Conservation (phyloP, 2,888 invertebrate species). For the Hyles lineata region DNA sequence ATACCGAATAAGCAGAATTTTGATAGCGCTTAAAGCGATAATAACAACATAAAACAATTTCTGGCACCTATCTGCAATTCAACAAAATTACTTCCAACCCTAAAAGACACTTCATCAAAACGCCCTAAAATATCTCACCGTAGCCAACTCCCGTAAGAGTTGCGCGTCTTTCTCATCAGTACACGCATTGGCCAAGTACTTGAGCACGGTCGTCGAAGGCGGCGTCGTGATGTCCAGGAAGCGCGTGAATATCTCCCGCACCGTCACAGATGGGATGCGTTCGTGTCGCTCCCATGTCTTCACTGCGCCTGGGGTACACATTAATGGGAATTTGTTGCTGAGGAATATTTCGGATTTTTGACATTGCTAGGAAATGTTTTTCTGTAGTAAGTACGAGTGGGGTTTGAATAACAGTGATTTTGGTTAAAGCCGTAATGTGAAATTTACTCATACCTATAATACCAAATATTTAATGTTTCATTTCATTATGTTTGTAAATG, state of each 20-base stretch:
- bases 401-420: too few relatives aligned
- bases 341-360: background rate
- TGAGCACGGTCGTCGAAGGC: conserved; percentile 92
- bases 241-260: conserved; percentile 90
- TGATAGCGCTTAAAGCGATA: too few relatives aligned
- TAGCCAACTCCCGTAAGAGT: conserved; percentile 88
- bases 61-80: too few relatives aligned
- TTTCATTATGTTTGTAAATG: too few relatives aligned
- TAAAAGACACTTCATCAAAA: background rate
- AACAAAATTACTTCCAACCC: too few relatives aligned
- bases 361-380: background rate
- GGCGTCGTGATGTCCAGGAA: conserved; percentile 97
- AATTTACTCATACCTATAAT: too few relatives aligned
- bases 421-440: too few relatives aligned
- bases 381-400: too few relatives aligned
- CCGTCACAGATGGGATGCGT: conserved; percentile 89
- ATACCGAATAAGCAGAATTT: too few relatives aligned
- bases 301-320: conserved; percentile 86
- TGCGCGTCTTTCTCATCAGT: conserved; percentile 89
- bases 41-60: too few relatives aligned
- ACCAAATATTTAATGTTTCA: too few relatives aligned
- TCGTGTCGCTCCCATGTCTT: conserved; percentile 95
- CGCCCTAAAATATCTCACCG: conserved; percentile 79
- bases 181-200: conserved; percentile 92
- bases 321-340: background rate